phyloP scores from a whole-genome alignment of 2,113 vertebrate genomes.

The Bubo scandiacus region DNA sequence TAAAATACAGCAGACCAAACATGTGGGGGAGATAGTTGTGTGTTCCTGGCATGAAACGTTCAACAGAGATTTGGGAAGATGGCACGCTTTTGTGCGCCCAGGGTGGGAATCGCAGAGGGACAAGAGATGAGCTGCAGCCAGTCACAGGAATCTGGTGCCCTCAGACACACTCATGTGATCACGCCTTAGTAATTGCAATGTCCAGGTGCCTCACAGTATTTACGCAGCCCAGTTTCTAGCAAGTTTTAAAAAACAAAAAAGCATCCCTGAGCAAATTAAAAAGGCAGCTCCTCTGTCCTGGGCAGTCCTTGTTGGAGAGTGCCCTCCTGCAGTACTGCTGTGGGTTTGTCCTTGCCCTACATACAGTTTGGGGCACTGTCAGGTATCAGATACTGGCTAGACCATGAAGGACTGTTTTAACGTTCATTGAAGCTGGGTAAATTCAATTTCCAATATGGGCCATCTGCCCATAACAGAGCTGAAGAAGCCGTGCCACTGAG shows the following conservation, averaged over 20 bases:
- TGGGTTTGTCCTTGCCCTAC: background rate
- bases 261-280: background rate
- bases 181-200: background rate
- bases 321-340: background rate
- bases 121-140: background rate
- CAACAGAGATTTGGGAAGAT: background rate
- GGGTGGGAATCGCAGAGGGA: background rate
- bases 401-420: background rate
- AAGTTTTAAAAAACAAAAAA: background rate
- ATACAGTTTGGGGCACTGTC: background rate
- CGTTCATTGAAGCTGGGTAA: background rate
- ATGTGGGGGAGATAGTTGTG: background rate
- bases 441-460: background rate
- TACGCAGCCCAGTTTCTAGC: background rate
- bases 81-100: accelerated
- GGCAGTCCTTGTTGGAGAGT: background rate
- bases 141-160: background rate
- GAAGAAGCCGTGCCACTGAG: background rate
- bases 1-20: background rate
- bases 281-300: background rate
- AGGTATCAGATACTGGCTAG: background rate
- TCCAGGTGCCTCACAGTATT: background rate
- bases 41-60: accelerated
- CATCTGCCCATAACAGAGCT: background rate
- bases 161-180: background rate